Conservation (phyloP, 2,113 vertebrate species). For the Sinocyclocheilus anophthalmus region DNA sequence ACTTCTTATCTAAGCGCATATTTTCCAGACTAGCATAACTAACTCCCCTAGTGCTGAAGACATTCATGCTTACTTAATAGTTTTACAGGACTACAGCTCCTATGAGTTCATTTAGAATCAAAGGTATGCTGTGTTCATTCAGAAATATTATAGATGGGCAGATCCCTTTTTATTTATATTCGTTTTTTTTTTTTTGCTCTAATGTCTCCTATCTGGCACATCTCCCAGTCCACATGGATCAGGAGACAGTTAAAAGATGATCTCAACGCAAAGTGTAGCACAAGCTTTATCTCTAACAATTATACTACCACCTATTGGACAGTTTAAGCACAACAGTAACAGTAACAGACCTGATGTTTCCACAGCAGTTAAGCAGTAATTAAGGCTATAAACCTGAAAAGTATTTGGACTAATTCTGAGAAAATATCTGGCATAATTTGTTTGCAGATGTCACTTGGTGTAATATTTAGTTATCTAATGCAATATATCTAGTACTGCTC, state of each 20-base stretch:
- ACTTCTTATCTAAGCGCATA: background rate
- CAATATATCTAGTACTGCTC: background rate
- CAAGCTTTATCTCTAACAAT: conserved; percentile 21
- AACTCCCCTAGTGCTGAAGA: background rate
- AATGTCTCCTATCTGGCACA: background rate
- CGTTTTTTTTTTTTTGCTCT: conserved; percentile 40
- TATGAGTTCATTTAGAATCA: background rate
- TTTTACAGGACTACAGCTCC: background rate
- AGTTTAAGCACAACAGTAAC: background rate
- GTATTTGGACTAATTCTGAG: background rate
- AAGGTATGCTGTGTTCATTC: background rate
- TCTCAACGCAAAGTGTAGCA: background rate
- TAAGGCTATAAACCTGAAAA: background rate
- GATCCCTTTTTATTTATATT: conserved; percentile 33
- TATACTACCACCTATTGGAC: conserved; percentile 50
- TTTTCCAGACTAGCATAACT: background rate
- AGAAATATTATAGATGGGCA: conserved; percentile 34
- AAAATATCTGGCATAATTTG: background rate
- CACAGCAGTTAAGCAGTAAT: background rate
- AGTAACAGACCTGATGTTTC: background rate
- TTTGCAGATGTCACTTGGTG: background rate
- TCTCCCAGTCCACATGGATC: background rate
- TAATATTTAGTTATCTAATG: background rate
- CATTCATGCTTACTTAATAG: conserved; percentile 14
- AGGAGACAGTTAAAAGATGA: conserved; percentile 19